Evolutionary conservation across 2,888 invertebrate genomes (phyloP).

Genomic region (Scelioninae gen. 2): DNA sequence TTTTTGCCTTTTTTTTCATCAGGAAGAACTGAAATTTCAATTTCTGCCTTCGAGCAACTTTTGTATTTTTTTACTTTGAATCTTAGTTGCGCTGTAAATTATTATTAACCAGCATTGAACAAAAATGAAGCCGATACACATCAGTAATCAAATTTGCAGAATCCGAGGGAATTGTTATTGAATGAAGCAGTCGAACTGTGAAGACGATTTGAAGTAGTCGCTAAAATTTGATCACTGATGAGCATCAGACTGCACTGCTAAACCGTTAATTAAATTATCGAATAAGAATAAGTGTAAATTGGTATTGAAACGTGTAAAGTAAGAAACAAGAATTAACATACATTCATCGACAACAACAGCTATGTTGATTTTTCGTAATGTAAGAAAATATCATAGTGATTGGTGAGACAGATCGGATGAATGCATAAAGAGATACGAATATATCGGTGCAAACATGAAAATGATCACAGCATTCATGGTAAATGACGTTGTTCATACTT

Average conservation of each 20-base stretch:
- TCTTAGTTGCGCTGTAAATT: constrained; percentile 11
- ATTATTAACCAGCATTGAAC: constrained; percentile 31
- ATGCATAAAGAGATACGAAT: constrained; percentile 31
- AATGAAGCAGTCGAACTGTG: too few relatives aligned
- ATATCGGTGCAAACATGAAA: constrained; percentile 29
- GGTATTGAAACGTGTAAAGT: constrained; percentile 32
- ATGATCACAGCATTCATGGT: constrained; percentile 35
- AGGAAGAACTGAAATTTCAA: constrained; percentile 23
- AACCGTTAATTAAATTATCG: constrained; percentile 27
- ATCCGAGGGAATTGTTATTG: too few relatives aligned
- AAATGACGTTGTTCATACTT: constrained; percentile 14
- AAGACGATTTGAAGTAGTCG: background rate
- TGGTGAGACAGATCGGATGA: constrained; percentile 35
- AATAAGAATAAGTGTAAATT: constrained; percentile 26
- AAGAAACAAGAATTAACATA: constrained; percentile 36
- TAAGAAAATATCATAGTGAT: constrained; percentile 40
- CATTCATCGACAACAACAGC: constrained; percentile 52
- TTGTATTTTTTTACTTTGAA: background rate
- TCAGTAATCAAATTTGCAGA: constrained; percentile 37
- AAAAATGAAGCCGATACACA: constrained; percentile 14
- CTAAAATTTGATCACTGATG: constrained; percentile 33
- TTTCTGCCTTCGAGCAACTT: too few relatives aligned
- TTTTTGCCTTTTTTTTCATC: too few relatives aligned
- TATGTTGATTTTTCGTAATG: constrained; percentile 34
- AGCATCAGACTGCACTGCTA: constrained; percentile 13